Percentiles rank a stretch among this genome's conserved stretches.
Evolutionary conservation across 2,888 invertebrate species (phyloP).

Genomic region (Lottia scabra): DNA sequence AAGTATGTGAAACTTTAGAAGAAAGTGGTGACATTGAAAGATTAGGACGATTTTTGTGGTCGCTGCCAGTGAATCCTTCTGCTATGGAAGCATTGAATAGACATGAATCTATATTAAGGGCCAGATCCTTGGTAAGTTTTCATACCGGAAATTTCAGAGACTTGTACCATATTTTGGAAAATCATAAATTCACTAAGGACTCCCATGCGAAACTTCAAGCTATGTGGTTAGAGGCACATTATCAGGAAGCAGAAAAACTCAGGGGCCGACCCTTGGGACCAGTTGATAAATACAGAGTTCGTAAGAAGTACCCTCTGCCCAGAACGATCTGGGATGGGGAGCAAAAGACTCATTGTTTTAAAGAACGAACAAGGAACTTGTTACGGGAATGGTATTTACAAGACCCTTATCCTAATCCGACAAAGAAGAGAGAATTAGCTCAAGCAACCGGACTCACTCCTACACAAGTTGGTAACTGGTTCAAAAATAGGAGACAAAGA

Average conservation of each 20-base stretch:
- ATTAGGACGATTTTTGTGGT: constrained; percentile 89
- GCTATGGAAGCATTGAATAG: constrained; percentile 83
- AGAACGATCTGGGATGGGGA: constrained; percentile 96
- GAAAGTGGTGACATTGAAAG: constrained; percentile 72
- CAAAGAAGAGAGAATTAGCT: constrained; percentile 91
- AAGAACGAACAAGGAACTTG: constrained; percentile 91
- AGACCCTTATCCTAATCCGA: constrained; percentile 90
- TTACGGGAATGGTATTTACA: constrained; percentile 92
- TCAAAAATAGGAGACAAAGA: constrained; percentile 88
- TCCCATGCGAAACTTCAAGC: constrained; percentile 88
- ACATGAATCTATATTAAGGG: constrained; percentile 87
- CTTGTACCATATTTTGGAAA: constrained; percentile 88
- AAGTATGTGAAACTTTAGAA: constrained; percentile 69
- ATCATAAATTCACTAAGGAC: constrained; percentile 89
- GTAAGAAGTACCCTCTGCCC: constrained; percentile 93
- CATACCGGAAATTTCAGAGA: constrained; percentile 91
- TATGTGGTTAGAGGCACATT: constrained; percentile 95
- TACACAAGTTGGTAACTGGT: constrained; percentile 95
- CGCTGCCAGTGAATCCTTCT: constrained; percentile 87
- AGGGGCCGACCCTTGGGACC: constrained; percentile 91
- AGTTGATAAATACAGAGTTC: constrained; percentile 91
- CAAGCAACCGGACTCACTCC: constrained; percentile 91
- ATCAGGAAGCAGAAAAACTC: constrained; percentile 91
- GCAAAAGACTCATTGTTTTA: constrained; percentile 96
- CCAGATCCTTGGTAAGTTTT: constrained; percentile 88